A percentile compares a stretch with the other conserved stretches of the same genome.
phyloP scores from a whole-genome alignment of 2,888 invertebrate species.

The Endomychus coccineus region DNA sequence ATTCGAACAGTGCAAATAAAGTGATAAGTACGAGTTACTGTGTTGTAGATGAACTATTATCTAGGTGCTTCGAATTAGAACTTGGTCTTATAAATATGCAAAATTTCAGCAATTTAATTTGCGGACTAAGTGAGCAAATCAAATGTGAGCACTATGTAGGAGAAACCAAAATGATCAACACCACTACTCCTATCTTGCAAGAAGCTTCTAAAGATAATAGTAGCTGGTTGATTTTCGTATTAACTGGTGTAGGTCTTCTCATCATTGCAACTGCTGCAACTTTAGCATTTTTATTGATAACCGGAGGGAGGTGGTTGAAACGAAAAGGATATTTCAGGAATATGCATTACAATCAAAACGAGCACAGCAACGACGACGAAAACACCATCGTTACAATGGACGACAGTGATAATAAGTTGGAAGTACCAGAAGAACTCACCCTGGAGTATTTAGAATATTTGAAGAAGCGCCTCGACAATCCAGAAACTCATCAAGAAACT shows the following conservation, averaged over 20 bases:
- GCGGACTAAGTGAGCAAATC: conserved; percentile 49
- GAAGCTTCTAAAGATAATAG: conserved; percentile 28
- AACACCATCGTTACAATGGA: conserved; percentile 36
- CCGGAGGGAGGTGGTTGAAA: conserved; percentile 52
- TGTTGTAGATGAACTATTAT: conserved; percentile 50
- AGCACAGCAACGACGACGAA: conserved; percentile 49
- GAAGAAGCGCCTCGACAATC: conserved; percentile 61
- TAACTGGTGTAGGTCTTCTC: conserved; percentile 46
- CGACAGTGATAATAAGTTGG: conserved; percentile 41
- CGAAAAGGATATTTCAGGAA: conserved; percentile 51
- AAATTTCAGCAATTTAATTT: conserved; percentile 56
- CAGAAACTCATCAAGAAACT: conserved; percentile 65
- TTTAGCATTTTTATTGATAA: conserved; percentile 48
- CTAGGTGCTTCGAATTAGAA: conserved; percentile 57
- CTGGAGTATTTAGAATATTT: conserved; percentile 63
- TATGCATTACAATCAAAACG: conserved; percentile 48
- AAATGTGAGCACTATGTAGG: conserved; percentile 51
- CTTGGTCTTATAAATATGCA: conserved; percentile 56
- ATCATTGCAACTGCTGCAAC: conserved; percentile 49
- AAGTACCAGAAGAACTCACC: conserved; percentile 67
- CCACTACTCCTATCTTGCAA: conserved; percentile 33
- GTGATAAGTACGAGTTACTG: conserved; percentile 55
- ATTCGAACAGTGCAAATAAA: conserved; percentile 41
- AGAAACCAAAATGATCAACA: conserved; percentile 37
- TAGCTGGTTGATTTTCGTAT: conserved; percentile 34